phyloP scores from a whole-genome alignment of 2,113 vertebrate genomes.

The Lagopus leucura region DNA sequence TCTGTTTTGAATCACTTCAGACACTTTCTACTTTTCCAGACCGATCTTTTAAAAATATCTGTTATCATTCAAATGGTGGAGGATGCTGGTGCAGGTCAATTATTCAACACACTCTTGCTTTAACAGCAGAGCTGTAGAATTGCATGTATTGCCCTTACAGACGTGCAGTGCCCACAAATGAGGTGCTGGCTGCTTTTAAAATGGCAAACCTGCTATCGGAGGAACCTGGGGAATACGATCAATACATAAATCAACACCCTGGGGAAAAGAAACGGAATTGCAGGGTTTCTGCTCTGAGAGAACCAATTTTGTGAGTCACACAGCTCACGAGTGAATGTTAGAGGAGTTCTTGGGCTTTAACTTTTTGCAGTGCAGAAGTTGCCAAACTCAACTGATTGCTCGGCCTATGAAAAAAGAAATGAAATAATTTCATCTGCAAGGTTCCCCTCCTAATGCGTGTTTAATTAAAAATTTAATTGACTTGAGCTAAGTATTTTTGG shows the following conservation, averaged over 20 bases:
- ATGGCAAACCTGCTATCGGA: background rate
- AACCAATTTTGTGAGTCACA: conserved; percentile 1
- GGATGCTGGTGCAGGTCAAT: background rate
- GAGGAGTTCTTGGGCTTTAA: background rate
- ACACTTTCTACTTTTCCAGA: background rate
- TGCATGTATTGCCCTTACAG: background rate
- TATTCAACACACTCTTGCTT: background rate
- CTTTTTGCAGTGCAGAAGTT: background rate
- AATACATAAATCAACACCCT: background rate
- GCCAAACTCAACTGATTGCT: background rate
- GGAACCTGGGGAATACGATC: background rate
- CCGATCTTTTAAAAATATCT: background rate
- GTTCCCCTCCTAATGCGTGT: background rate
- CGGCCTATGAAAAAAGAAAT: background rate
- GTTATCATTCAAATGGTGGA: background rate
- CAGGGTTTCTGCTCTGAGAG: background rate
- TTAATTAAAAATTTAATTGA: conserved; percentile 49
- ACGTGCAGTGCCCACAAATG: background rate
- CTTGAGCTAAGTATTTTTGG: conserved; percentile 20
- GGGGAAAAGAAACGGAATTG: background rate
- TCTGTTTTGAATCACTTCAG: background rate
- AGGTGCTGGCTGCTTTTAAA: background rate
- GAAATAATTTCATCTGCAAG: background rate
- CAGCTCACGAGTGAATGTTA: background rate
- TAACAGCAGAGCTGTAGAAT: background rate